A percentile compares a stretch with the other conserved stretches of the same genome.
Evolutionary conservation across 1,140 invertebrate species (phyloP).

Genomic region (Capitella teleta): DNA sequence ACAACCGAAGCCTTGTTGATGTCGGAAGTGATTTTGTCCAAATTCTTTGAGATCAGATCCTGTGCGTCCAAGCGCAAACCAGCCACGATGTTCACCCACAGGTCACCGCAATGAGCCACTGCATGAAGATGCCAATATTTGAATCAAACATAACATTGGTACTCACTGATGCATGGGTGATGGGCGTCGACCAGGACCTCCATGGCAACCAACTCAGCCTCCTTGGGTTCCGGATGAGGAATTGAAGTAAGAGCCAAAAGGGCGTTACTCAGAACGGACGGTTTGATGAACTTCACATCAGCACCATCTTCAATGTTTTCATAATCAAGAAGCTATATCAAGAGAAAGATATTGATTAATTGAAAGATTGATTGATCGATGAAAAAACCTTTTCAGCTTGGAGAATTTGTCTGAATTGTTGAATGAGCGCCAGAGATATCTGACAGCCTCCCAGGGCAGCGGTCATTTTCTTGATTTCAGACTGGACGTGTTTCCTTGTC

Average conservation of each 20-base stretch:
- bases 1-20: too few relatives aligned
- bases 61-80: too few relatives aligned
- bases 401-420: conserved; percentile 51
- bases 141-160: conserved; percentile 2
- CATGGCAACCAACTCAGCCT: conserved; percentile 28
- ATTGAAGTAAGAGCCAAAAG: conserved; percentile 21
- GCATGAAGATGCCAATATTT: too few relatives aligned
- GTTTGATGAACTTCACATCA: conserved; percentile 9
- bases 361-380: neutral
- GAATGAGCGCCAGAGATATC: conserved; percentile 47
- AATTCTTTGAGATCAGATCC: too few relatives aligned
- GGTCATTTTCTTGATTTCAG: conserved; percentile 37
- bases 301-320: neutral
- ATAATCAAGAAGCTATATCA: neutral
- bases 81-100: too few relatives aligned
- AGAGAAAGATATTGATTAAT: neutral
- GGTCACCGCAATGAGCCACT: too few relatives aligned
- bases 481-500: conserved; percentile 26
- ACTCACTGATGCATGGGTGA: conserved; percentile 32
- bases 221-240: conserved; percentile 20
- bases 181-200: conserved; percentile 27
- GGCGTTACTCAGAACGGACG: conserved; percentile 19
- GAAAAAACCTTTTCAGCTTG: conserved; percentile 48
- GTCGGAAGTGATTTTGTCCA: too few relatives aligned
- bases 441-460: conserved; percentile 38